Evolutionary conservation across 2,888 invertebrate species (phyloP).

Genomic region (Flabesymbios commensalis): DNA sequence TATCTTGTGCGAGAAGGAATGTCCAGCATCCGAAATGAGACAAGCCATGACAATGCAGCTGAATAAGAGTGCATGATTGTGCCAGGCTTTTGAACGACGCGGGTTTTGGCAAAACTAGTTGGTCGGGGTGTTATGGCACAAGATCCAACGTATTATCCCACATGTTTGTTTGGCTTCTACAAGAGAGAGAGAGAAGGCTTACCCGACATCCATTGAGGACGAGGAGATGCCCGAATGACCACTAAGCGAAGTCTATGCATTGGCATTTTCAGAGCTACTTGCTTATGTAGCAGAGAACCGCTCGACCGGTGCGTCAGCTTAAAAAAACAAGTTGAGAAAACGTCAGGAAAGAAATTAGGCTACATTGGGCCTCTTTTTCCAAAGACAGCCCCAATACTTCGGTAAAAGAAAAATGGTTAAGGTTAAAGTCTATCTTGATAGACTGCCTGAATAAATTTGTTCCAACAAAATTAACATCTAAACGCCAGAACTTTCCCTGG

Average conservation of each 20-base stretch:
- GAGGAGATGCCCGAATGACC: too few species aligned
- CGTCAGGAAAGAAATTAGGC: too few species aligned
- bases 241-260: constrained; percentile 1
- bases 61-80: not conserved
- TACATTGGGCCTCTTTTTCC: too few species aligned
- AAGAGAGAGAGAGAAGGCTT: not conserved
- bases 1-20: not conserved
- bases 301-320: too few species aligned
- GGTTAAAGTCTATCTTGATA: too few species aligned
- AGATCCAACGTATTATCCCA: constrained; percentile 3
- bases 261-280: constrained; percentile 14
- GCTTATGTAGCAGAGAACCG: constrained; percentile 6
- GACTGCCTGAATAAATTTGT: too few species aligned
- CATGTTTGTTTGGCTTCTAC: constrained; percentile 2
- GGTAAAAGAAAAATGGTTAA: too few species aligned
- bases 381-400: too few species aligned
- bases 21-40: not conserved
- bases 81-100: not conserved
- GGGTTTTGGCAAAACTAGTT: not conserved
- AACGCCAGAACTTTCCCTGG: too few species aligned
- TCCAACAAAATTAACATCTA: too few species aligned
- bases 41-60: not conserved
- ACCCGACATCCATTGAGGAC: too few species aligned
- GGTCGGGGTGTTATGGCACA: constrained; percentile 2
- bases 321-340: too few species aligned